Conservation (phyloP, 1,140 invertebrate species). For the Papilio polytes region DNA sequence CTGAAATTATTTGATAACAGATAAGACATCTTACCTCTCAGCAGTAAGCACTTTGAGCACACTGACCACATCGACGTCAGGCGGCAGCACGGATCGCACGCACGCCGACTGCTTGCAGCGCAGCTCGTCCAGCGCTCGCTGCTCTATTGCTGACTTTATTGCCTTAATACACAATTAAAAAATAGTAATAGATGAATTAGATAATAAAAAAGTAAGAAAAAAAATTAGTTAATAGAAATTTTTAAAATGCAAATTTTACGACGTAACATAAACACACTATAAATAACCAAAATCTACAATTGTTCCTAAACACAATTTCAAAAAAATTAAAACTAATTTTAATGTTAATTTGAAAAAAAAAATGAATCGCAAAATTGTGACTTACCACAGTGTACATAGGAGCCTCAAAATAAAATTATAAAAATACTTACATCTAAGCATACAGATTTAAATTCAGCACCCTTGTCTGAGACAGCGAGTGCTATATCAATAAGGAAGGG, state of each 20-base stretch:
- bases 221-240: no score
- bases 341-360: no score
- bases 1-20: no score
- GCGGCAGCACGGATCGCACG: slow-evolving; percentile 59
- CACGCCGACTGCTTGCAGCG: slow-evolving; percentile 58
- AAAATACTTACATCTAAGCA: slow-evolving; percentile 68
- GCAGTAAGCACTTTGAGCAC: slow-evolving; percentile 67
- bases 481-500: slow-evolving; percentile 69
- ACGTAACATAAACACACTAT: no score
- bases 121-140: slow-evolving; percentile 54
- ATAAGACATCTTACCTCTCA: slow-evolving; percentile 56
- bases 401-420: not conserved
- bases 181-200: no score
- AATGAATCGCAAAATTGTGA: not conserved
- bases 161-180: slow-evolving; percentile 48
- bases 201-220: no score
- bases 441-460: slow-evolving; percentile 59
- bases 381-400: no score
- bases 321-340: no score
- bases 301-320: no score
- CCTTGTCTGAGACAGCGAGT: slow-evolving; percentile 66
- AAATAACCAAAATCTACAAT: no score
- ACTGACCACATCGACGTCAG: slow-evolving; percentile 57
- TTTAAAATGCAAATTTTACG: no score
- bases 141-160: slow-evolving; percentile 65